These are phyloP conservation scores for Eutolmus rufibarbis DNA, from an alignment of 2,888 invertebrate species.

Conservation along the genomic window DNA sequence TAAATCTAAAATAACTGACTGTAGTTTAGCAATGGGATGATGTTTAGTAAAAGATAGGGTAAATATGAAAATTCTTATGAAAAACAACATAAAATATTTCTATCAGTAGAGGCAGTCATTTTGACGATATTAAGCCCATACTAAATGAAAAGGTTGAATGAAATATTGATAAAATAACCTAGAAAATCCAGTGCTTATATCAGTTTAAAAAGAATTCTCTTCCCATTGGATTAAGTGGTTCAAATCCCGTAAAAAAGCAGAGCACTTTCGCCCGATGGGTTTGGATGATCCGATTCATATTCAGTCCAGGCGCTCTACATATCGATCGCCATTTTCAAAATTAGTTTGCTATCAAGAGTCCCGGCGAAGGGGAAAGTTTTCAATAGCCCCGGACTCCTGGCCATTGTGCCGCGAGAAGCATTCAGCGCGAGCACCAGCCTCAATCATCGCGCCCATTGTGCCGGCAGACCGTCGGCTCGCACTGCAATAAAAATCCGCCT, in stretches of 20 bases:
- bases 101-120: too few species aligned
- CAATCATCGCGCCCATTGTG: not conserved
- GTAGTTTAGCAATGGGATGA: too few species aligned
- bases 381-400: not conserved
- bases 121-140: not conserved
- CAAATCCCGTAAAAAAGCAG: not conserved
- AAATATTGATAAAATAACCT: not conserved
- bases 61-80: too few species aligned
- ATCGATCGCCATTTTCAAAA: constrained; percentile 1
- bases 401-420: not conserved
- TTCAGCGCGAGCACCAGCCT: not conserved
- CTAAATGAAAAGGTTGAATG: not conserved
- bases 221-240: not conserved
- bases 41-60: too few species aligned
- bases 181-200: not conserved
- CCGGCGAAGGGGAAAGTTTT: not conserved
- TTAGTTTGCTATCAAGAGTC: constrained; percentile 1
- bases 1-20: too few species aligned
- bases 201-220: not conserved
- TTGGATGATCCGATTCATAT: not conserved
- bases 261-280: not conserved
- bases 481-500: not conserved
- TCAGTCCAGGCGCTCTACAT: not conserved
- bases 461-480: not conserved
- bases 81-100: too few species aligned